Evolutionary conservation across 37 sponge, comb jelly and placozoan species (phyloP).

Genomic region (Theonella swinhoei): DNA sequence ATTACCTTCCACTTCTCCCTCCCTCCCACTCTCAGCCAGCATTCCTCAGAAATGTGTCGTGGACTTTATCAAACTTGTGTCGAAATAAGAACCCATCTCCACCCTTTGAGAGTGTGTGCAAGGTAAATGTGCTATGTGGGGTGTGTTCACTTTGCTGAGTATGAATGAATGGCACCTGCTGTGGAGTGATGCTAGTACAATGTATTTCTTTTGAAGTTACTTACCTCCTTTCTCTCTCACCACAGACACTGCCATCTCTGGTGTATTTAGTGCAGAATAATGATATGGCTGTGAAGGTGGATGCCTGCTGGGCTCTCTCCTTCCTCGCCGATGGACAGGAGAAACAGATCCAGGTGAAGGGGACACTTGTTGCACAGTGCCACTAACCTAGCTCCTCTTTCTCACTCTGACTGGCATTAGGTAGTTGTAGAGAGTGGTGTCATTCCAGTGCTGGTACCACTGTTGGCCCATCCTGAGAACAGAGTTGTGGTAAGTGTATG

Average conservation of each 20-base stretch:
- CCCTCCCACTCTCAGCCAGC: constrained; percentile 36
- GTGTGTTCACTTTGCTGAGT: background rate
- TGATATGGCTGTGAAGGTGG: constrained; percentile 84
- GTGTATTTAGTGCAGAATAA: constrained; percentile 74
- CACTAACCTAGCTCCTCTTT: background rate
- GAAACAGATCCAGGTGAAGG: constrained; percentile 78
- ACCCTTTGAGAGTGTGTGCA: constrained; percentile 79
- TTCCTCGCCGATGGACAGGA: constrained; percentile 87
- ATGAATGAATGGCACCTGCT: too few species aligned
- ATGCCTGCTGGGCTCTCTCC: constrained; percentile 96
- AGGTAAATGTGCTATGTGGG: constrained; percentile 25
- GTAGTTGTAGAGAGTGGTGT: constrained; percentile 79
- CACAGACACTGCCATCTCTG: constrained; percentile 81
- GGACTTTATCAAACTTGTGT: constrained; percentile 94
- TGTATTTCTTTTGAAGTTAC: too few species aligned
- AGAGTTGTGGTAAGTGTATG: constrained; percentile 60
- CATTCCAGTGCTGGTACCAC: constrained; percentile 75
- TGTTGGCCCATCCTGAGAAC: constrained; percentile 43
- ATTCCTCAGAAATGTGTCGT: constrained; percentile 84
- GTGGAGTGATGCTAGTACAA: too few species aligned
- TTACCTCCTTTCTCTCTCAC: background rate
- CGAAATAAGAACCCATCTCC: constrained; percentile 96
- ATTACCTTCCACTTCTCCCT: background rate
- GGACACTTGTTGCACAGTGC: background rate
- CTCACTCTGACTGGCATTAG: constrained; percentile 14